Evolutionary conservation across 2,797 vertebrate species (phyloP).

Genomic region (Craterocephalus amniculus): DNA sequence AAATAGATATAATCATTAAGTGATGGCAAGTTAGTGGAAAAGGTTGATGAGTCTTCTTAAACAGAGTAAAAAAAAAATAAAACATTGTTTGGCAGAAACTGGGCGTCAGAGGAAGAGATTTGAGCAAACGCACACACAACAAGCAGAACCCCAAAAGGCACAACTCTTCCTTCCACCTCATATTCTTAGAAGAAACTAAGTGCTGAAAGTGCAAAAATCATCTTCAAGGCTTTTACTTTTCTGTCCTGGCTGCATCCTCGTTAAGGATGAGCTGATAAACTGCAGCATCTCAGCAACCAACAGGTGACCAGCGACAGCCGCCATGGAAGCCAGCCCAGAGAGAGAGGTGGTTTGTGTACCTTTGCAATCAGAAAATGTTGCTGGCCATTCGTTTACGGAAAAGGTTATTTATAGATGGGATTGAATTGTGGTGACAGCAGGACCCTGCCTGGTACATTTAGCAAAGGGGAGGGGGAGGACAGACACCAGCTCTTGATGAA

Average conservation of each 20-base stretch:
- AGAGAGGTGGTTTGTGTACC: conserved; percentile 33
- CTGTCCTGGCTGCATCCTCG: conserved; percentile 20
- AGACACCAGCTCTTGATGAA: conserved; percentile 58
- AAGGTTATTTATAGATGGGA: conserved; percentile 79
- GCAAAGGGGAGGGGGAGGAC: conserved; percentile 51
- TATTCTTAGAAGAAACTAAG: conserved; percentile 19
- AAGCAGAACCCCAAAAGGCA: conserved; percentile 11
- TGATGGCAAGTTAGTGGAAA: background rate
- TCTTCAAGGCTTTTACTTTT: conserved; percentile 28
- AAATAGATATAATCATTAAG: no score
- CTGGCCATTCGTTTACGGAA: conserved; percentile 59
- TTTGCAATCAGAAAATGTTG: conserved; percentile 62
- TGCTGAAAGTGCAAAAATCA: conserved; percentile 39
- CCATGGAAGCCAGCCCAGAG: conserved; percentile 35
- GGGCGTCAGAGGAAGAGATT: background rate
- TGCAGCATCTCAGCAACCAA: conserved; percentile 25
- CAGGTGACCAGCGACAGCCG: conserved; percentile 50
- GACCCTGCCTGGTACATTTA: conserved; percentile 52
- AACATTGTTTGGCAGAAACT: no score
- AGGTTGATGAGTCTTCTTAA: background rate
- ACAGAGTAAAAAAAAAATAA: no score
- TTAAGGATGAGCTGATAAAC: conserved; percentile 47
- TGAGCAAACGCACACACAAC: conserved; percentile 5
- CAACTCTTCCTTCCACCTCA: background rate
- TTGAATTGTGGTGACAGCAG: conserved; percentile 67